Evolutionary conservation across 1,140 invertebrate species (phyloP).

Genomic region (Phortica variegata): DNA sequence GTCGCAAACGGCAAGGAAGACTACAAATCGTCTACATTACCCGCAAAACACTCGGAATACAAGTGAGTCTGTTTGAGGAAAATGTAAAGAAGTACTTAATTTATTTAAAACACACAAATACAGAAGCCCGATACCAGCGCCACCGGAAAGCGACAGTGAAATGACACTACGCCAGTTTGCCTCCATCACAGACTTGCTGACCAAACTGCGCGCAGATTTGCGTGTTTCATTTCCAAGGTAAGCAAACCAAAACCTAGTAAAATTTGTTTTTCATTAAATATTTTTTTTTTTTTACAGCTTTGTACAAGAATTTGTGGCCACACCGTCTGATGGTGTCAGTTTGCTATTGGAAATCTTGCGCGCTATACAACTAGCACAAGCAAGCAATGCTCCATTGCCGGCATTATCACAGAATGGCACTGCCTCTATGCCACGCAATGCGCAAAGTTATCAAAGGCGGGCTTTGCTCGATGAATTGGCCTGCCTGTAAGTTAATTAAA

Average conservation of each 20-base stretch:
- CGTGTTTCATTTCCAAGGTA: conserved; percentile 85
- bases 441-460: conserved; percentile 65
- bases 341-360: conserved; percentile 79
- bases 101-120: background rate
- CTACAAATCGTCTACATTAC: conserved; percentile 40
- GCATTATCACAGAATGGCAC: conserved; percentile 56
- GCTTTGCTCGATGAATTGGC: conserved; percentile 84
- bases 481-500: conserved; percentile 65
- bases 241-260: conserved; percentile 14
- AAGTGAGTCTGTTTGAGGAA: conserved; percentile 29
- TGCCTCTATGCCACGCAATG: conserved; percentile 58
- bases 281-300: conserved; percentile 64
- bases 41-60: conserved; percentile 50
- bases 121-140: conserved; percentile 60
- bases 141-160: conserved; percentile 66
- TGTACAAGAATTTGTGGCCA: conserved; percentile 83
- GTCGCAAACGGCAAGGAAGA: conserved; percentile 23
- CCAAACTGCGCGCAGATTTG: conserved; percentile 82
- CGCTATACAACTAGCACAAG: conserved; percentile 76
- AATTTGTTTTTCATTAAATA: background rate
- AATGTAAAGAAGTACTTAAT: background rate
- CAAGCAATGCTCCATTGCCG: conserved; percentile 35
- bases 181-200: conserved; percentile 82
- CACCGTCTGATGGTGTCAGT: conserved; percentile 79
- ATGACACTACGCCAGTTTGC: conserved; percentile 85